Conservation (phyloP, 2,113 vertebrate genomes). For the Cavia aperea region DNA sequence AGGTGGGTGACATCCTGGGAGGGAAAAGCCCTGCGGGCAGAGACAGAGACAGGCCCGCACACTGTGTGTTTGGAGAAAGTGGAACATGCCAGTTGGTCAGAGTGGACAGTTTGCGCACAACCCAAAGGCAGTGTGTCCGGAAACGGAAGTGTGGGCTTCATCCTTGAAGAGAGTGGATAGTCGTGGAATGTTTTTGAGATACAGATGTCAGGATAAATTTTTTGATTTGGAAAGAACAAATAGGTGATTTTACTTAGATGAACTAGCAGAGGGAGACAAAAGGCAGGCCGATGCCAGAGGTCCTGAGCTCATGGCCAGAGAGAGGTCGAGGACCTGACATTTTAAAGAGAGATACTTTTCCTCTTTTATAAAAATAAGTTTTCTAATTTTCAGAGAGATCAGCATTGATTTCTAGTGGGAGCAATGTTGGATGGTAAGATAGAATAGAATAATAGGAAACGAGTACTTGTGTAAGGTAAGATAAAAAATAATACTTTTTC, state of each 20-base stretch:
- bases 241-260: neutral
- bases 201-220: neutral
- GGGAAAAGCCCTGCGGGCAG: neutral
- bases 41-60: neutral
- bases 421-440: neutral
- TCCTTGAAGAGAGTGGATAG: neutral
- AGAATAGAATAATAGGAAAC: neutral
- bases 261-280: neutral
- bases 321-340: neutral
- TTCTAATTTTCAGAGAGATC: neutral
- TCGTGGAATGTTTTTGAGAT: neutral
- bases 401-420: neutral
- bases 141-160: neutral
- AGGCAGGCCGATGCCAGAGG: neutral
- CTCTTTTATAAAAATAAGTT: neutral
- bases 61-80: neutral
- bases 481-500: constrained; percentile 10
- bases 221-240: neutral
- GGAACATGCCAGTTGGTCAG: neutral
- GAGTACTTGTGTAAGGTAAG: neutral
- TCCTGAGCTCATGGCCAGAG: neutral
- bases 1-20: neutral
- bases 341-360: neutral
- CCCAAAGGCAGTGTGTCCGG: neutral
- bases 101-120: neutral